Conservation (phyloP, 2,888 invertebrate species). For the Uloborus plumipes region DNA sequence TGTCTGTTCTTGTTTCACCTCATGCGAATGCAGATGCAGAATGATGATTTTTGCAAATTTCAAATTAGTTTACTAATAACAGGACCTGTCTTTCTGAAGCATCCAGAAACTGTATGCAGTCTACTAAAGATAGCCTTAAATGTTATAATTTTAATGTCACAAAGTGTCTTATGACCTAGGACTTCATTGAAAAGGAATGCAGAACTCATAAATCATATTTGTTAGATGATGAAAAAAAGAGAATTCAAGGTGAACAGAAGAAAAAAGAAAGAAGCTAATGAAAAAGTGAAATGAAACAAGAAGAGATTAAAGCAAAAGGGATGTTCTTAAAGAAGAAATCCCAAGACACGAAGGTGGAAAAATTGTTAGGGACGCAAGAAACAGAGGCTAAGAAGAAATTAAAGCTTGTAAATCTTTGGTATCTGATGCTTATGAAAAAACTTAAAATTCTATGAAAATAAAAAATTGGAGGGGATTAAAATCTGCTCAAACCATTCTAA, state of each 20-base stretch:
- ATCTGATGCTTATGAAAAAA: not conserved
- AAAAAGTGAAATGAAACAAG: not conserved
- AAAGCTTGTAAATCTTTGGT: conserved; percentile 3
- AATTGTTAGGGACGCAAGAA: not conserved
- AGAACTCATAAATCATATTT: not conserved
- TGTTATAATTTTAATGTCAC: not conserved
- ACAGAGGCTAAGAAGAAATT: not conserved
- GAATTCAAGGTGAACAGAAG: not conserved
- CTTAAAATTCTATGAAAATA: not conserved
- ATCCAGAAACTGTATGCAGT: not conserved
- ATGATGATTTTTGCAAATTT: not conserved
- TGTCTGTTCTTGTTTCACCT: not conserved
- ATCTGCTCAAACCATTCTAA: not conserved
- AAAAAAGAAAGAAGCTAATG: too few relatives aligned
- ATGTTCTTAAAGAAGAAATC: not conserved
- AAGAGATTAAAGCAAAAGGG: too few relatives aligned
- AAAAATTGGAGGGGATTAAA: not conserved
- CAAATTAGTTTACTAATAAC: not conserved
- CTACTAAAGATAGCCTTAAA: not conserved
- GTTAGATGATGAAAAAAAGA: not conserved
- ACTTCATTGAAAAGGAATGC: not conserved
- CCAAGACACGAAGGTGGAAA: not conserved
- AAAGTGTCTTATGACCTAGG: not conserved
- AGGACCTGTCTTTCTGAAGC: not conserved
- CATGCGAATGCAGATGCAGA: conserved; percentile 1